Conservation (phyloP, 2,888 invertebrate genomes). For the Andrena praecox region DNA sequence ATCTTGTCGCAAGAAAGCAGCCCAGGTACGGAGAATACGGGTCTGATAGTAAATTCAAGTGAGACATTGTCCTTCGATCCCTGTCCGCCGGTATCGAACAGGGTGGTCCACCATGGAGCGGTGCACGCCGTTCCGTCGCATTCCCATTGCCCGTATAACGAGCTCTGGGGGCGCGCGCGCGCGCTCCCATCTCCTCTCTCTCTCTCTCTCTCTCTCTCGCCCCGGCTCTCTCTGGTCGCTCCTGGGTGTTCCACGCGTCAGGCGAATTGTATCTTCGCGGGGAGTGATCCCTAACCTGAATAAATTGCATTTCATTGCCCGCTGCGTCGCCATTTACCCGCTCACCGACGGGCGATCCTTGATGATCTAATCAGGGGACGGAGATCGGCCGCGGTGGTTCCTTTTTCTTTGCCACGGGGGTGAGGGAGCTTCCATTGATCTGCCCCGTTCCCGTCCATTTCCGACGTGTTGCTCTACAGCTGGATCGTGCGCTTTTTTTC, state of each 20-base stretch:
- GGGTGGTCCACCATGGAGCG: conserved; percentile 76
- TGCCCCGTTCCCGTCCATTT: background rate
- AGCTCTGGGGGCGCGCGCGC: conserved; percentile 69
- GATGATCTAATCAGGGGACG: conserved; percentile 62
- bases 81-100: conserved; percentile 69
- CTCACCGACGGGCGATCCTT: conserved; percentile 48
- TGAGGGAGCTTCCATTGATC: conserved; percentile 1
- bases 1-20: conserved; percentile 71
- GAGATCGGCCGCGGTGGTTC: background rate
- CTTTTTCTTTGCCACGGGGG: background rate
- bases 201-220: conserved; percentile 32
- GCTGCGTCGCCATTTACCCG: conserved; percentile 63
- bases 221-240: conserved; percentile 48
- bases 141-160: conserved; percentile 79
- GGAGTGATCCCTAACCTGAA: conserved; percentile 75
- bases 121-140: conserved; percentile 72
- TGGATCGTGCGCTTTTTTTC: background rate
- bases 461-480: conserved; percentile 5
- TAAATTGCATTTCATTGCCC: conserved; percentile 78
- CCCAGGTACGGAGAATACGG: conserved; percentile 70
- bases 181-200: conserved; percentile 45
- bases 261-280: conserved; percentile 75
- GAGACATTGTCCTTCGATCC: conserved; percentile 77
- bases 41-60: conserved; percentile 78
- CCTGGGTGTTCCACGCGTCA: conserved; percentile 80